Evolutionary conservation across 2,888 invertebrate species (phyloP).

Genomic region (Lithophane leautieri): DNA sequence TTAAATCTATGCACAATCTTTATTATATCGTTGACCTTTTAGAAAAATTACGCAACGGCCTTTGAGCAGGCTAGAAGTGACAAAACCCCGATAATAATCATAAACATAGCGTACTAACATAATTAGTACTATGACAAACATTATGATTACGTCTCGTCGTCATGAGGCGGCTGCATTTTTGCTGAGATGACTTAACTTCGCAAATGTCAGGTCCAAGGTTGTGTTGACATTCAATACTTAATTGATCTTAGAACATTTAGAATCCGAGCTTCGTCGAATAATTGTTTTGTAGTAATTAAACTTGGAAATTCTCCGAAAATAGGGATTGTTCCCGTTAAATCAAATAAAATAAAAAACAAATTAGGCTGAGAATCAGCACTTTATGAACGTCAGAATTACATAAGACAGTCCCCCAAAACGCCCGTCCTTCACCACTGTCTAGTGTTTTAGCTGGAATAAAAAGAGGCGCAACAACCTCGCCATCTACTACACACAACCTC

Average conservation of each 20-base stretch:
- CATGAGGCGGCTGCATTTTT: slow-evolving; percentile 43
- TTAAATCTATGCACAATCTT: slow-evolving; percentile 42
- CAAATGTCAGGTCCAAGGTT: slow-evolving; percentile 64
- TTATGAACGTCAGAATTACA: neutral
- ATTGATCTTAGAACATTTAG: slow-evolving; percentile 15
- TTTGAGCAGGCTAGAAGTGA: slow-evolving; percentile 25
- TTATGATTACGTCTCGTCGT: slow-evolving; percentile 18
- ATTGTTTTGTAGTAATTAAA: neutral
- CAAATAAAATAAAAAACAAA: neutral
- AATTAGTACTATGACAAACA: slow-evolving; percentile 50
- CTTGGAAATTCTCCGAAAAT: too few relatives aligned
- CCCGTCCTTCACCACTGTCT: too few relatives aligned
- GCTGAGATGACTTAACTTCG: slow-evolving; percentile 44
- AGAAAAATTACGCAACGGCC: slow-evolving; percentile 25
- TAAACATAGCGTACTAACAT: slow-evolving; percentile 38
- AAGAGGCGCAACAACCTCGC: too few relatives aligned
- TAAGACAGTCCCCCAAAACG: neutral
- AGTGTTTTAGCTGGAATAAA: too few relatives aligned
- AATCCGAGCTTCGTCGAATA: neutral
- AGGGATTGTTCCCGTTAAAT: neutral
- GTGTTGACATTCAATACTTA: slow-evolving; percentile 32
- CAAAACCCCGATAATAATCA: slow-evolving; percentile 49
- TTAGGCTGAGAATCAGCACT: neutral
- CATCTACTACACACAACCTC: neutral
- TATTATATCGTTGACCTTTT: slow-evolving; percentile 36